Conservation (phyloP, 64 coral and sea anemone species). For the Stylophora pistillata region DNA sequence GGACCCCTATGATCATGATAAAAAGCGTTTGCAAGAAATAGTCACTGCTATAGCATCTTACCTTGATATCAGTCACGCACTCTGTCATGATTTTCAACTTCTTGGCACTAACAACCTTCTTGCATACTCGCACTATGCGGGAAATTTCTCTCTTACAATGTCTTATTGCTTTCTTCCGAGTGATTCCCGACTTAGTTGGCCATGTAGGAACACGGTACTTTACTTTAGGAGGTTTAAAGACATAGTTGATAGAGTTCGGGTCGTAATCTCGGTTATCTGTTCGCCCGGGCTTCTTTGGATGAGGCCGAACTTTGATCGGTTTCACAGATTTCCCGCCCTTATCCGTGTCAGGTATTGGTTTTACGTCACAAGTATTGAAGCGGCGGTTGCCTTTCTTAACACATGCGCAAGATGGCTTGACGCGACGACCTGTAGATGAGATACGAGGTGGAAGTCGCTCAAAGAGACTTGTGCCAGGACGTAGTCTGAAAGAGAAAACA, state of each 20-base stretch:
- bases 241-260: conserved; percentile 70
- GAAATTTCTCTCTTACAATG: conserved; percentile 61
- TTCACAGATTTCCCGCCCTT: conserved; percentile 70
- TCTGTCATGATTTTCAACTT: conserved; percentile 38
- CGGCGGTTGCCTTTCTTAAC: conserved; percentile 68
- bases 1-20: too few relatives aligned
- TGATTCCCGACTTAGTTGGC: conserved; percentile 72
- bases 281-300: conserved; percentile 69
- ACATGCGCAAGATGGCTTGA: conserved; percentile 73
- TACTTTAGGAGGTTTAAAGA: conserved; percentile 62
- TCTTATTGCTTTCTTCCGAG: conserved; percentile 25
- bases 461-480: conserved; percentile 70
- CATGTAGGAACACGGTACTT: conserved; percentile 47
- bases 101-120: conserved; percentile 32
- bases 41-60: neutral
- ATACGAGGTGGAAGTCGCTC: conserved; percentile 64
- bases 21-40: neutral
- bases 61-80: conserved; percentile 80
- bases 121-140: conserved; percentile 50
- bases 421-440: conserved; percentile 3
- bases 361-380: conserved; percentile 83
- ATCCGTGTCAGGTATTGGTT: conserved; percentile 67
- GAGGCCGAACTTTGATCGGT: conserved; percentile 76
- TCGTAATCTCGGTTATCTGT: conserved; percentile 86
- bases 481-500: conserved; percentile 33